Percentiles rank a stretch among this genome's conserved stretches.
These are phyloP conservation scores for Tipula unca DNA, from an alignment of 2,888 invertebrate species.

Conservation along the genomic window DNA sequence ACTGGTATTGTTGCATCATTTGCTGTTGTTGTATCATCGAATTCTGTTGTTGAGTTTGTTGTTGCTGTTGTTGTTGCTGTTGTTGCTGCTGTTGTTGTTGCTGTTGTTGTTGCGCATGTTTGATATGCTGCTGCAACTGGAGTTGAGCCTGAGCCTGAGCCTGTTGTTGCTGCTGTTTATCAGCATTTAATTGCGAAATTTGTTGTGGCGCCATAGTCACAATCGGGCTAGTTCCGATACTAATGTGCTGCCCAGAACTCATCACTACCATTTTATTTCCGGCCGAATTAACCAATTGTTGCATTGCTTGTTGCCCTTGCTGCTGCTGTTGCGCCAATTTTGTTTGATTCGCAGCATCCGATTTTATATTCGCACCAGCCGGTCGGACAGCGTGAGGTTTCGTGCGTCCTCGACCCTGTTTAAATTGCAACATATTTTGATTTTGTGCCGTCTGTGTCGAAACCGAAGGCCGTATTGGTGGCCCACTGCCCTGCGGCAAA, in stretches of 20 bases:
- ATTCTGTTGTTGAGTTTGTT: slow-evolving; percentile 30
- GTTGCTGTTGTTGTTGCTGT: slow-evolving; percentile 50
- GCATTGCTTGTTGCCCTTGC: slow-evolving; percentile 39
- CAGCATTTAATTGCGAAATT: slow-evolving; percentile 39
- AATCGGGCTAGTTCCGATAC: slow-evolving; percentile 27
- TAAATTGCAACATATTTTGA: slow-evolving; percentile 39
- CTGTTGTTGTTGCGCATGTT: slow-evolving; percentile 47
- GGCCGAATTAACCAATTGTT: slow-evolving; percentile 46
- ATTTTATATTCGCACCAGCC: slow-evolving; percentile 51
- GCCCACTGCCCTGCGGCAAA: slow-evolving; percentile 48
- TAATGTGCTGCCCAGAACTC: slow-evolving; percentile 40
- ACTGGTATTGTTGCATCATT: slow-evolving; percentile 34
- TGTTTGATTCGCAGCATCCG: slow-evolving; percentile 63
- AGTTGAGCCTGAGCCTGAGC: slow-evolving; percentile 40
- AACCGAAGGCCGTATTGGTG: slow-evolving; percentile 67
- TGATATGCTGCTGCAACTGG: slow-evolving; percentile 40
- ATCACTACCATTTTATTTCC: slow-evolving; percentile 46
- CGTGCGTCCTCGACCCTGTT: slow-evolving; percentile 58
- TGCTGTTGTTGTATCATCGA: slow-evolving; percentile 23
- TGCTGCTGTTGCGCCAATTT: slow-evolving; percentile 25
- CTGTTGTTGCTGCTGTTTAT: slow-evolving; percentile 32
- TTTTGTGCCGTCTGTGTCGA: slow-evolving; percentile 67
- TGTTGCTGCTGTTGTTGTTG: slow-evolving; percentile 40
- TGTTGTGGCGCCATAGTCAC: slow-evolving; percentile 27
- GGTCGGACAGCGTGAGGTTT: slow-evolving; percentile 61